A percentile compares a stretch with the other conserved stretches of the same genome.
phyloP scores from a whole-genome alignment of 2,888 invertebrate genomes.

The Diabrotica balteata region DNA sequence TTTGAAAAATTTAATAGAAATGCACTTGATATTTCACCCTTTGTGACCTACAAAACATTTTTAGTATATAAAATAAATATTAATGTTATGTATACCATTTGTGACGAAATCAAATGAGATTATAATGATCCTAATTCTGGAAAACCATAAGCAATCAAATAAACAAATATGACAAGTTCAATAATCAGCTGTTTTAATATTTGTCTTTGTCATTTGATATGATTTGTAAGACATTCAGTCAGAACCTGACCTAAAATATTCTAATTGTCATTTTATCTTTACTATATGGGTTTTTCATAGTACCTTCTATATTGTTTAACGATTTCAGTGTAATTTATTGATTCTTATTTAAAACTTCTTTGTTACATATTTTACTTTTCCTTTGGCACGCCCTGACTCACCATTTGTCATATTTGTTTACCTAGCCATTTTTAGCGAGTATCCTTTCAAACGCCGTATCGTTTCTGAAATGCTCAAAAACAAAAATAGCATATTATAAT shows the following conservation, averaged over 20 bases:
- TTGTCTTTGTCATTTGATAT: slow-evolving; percentile 21
- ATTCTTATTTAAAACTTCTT: slow-evolving; percentile 1
- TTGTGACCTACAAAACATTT: slow-evolving; percentile 12
- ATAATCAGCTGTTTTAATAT: slow-evolving; percentile 27
- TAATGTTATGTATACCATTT: slow-evolving; percentile 17
- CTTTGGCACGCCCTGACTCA: slow-evolving; percentile 9
- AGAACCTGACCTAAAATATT: too few species aligned
- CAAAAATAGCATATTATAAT: too few species aligned
- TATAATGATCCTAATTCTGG: neutral
- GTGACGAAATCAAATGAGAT: slow-evolving; percentile 5
- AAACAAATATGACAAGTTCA: slow-evolving; percentile 23
- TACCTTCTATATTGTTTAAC: too few species aligned
- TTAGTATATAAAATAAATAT: neutral
- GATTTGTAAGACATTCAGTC: neutral
- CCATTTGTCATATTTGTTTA: neutral
- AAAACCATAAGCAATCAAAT: slow-evolving; percentile 15
- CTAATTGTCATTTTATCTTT: too few species aligned
- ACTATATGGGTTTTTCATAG: too few species aligned
- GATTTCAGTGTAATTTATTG: neutral
- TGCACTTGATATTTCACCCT: slow-evolving; percentile 4
- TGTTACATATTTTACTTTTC: slow-evolving; percentile 4
- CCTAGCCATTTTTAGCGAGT: neutral
- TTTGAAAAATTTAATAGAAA: slow-evolving; percentile 22
- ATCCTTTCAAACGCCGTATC: neutral
- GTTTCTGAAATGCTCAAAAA: too few species aligned